These are phyloP conservation scores for Panagrolaimus sp. DNA, from an alignment of 1,140 invertebrate species.

Conservation along the genomic window DNA sequence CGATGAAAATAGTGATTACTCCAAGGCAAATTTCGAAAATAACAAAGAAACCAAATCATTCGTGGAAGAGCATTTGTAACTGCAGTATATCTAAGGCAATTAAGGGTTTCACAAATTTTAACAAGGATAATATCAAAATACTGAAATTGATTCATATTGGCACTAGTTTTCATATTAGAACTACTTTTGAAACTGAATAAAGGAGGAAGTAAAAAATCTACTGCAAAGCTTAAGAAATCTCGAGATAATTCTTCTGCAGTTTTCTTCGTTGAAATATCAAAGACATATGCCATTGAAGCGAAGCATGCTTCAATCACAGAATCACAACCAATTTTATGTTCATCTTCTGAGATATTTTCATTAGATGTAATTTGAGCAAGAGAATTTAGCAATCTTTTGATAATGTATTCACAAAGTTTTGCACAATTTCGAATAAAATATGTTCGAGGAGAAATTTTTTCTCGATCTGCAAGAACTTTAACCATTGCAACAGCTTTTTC, in stretches of 20 bases:
- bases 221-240: neutral
- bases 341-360: neutral
- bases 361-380: neutral
- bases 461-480: neutral
- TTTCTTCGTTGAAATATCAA: neutral
- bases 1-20: too few relatives aligned
- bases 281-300: neutral
- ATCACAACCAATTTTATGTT: neutral
- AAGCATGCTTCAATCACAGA: neutral
- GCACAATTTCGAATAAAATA: neutral
- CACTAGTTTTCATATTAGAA: too few relatives aligned
- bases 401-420: neutral
- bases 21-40: too few relatives aligned
- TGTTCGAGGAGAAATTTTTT: neutral
- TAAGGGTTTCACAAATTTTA: too few relatives aligned
- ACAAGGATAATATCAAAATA: too few relatives aligned
- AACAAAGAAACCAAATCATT: too few relatives aligned
- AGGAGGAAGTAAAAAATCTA: too few relatives aligned
- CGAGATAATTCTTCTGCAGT: neutral
- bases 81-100: too few relatives aligned
- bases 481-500: neutral
- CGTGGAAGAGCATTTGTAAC: too few relatives aligned
- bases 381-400: neutral
- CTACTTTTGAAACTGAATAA: too few relatives aligned
- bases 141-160: too few relatives aligned